These are phyloP conservation scores for Anthrax anthrax DNA, from an alignment of 2,888 invertebrate species.

Conservation along the genomic window DNA sequence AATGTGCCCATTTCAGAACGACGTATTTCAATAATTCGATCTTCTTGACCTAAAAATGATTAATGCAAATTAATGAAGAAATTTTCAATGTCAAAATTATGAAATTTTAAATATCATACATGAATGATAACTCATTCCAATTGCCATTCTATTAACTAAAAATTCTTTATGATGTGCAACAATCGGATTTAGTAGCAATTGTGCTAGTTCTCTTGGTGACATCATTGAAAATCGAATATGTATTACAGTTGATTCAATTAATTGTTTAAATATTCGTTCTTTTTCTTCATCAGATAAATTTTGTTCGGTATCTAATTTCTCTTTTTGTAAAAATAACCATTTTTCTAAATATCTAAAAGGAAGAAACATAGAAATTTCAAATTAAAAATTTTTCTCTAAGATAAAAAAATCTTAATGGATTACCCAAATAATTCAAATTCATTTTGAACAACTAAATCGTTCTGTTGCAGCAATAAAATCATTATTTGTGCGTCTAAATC, in stretches of 20 bases:
- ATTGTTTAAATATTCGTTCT: constrained; percentile 46
- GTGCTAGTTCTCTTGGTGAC: constrained; percentile 75
- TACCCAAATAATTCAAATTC: constrained; percentile 70
- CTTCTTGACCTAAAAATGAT: constrained; percentile 47
- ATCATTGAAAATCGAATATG: constrained; percentile 88
- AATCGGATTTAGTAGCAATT: constrained; percentile 61
- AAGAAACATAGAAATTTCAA: not conserved
- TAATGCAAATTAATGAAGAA: not conserved
- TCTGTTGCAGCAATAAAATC: constrained; percentile 62
- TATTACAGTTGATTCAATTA: constrained; percentile 61
- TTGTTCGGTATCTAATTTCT: constrained; percentile 38
- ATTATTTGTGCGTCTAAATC: constrained; percentile 70
- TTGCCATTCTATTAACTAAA: constrained; percentile 75
- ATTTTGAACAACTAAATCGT: constrained; percentile 76
- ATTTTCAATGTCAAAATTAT: too few species aligned
- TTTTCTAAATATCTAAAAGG: constrained; percentile 48
- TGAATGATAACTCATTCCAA: constrained; percentile 79
- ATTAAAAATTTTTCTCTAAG: not conserved
- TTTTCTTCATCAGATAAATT: constrained; percentile 38
- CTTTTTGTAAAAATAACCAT: constrained; percentile 64
- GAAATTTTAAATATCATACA: constrained; percentile 34
- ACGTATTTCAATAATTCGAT: constrained; percentile 46
- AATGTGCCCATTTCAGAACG: constrained; percentile 44
- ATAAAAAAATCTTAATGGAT: constrained; percentile 15
- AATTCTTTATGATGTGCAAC: constrained; percentile 72